Base-by-base conservation (phyloP, 2,888 invertebrate genomes). In the Acanthosoma haemorrhoidale region DNA sequence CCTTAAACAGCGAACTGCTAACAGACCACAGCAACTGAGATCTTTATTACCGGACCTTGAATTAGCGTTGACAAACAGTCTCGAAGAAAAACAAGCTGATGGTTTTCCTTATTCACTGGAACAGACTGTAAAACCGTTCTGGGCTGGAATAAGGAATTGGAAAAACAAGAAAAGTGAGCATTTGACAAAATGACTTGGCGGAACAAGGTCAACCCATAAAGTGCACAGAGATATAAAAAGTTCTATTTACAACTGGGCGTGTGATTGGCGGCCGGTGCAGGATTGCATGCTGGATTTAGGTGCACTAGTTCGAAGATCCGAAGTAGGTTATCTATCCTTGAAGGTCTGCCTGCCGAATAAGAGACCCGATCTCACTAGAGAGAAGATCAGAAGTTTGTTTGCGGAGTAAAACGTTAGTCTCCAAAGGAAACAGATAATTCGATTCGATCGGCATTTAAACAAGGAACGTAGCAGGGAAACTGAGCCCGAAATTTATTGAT, bases 81-180 rank as follows among this genome's bases (percentile, higher is more conserved):
- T 51, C 13, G 4, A 25, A 41, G 43, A 25, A 51, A 51, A 51
- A 51, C 51, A 51, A 51, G 25, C 4, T n/a, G 5, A 25, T n/a
- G 51, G 51, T 25, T 51, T 51, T 51, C 51, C 51, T 51, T 51
- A 51, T 51, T 51, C 29, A n/a, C 25, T n/a, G 25, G 51, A 25
- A 51, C 25, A 5, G 51, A 25, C 25, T 25, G 25, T 51, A 25
- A 51, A 51, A 25, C n/a, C 25, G 21, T 5, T 51, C 4, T n/a
- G n/a, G n/a, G n/a, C n/a, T n/a, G n/a, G n/a, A n/a, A 11, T 25
- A 51, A 2, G 51, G 25, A 51, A 51, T 51, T 25, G 51, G 25
- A 16, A 51, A 51, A 51, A 51, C n/a, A 51, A 51, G 25, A 51
- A 51, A 51, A 51, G 25, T 5, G n/a, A 2, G 51, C 51, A 25